phyloP scores from a whole-genome alignment of 2,113 vertebrate species.

The Muntiacus reevesi region DNA sequence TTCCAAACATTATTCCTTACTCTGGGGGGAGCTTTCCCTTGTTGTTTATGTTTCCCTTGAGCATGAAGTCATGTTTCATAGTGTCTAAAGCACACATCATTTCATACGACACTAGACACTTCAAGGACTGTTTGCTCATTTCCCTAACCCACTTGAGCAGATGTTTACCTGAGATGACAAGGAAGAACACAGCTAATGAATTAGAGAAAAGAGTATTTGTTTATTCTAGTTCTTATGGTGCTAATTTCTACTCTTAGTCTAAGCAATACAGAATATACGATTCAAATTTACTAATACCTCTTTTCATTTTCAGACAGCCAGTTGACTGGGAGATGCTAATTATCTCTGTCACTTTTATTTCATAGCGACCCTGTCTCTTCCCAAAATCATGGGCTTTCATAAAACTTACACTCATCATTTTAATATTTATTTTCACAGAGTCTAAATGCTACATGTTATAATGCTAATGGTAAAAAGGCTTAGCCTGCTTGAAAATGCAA shows the following conservation, averaged over 20 bases:
- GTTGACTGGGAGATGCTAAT: not conserved
- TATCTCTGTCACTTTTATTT: not conserved
- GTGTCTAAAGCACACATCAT: not conserved
- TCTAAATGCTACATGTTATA: not conserved
- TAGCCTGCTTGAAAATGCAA: not conserved
- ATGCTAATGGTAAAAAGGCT: not conserved
- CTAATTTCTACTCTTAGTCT: not conserved
- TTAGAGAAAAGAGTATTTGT: not conserved
- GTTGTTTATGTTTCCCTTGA: not conserved
- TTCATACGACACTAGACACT: not conserved
- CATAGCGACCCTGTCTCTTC: not conserved
- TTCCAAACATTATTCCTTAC: not conserved
- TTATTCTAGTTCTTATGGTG: not conserved
- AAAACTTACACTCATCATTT: not conserved
- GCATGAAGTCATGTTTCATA: too few relatives aligned
- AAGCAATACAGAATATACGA: not conserved
- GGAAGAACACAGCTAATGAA: not conserved
- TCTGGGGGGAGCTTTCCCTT: not conserved
- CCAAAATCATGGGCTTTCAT: not conserved
- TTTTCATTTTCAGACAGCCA: not conserved
- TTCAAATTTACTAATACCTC: not conserved
- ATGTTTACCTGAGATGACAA: not conserved
- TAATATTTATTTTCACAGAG: not conserved
- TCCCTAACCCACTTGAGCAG: too few relatives aligned
- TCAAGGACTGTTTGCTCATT: not conserved